A percentile compares a stretch with the other conserved stretches of the same genome.
Conservation (phyloP, 64 coral and sea anemone species). For the Pocillopora verrucosa region DNA sequence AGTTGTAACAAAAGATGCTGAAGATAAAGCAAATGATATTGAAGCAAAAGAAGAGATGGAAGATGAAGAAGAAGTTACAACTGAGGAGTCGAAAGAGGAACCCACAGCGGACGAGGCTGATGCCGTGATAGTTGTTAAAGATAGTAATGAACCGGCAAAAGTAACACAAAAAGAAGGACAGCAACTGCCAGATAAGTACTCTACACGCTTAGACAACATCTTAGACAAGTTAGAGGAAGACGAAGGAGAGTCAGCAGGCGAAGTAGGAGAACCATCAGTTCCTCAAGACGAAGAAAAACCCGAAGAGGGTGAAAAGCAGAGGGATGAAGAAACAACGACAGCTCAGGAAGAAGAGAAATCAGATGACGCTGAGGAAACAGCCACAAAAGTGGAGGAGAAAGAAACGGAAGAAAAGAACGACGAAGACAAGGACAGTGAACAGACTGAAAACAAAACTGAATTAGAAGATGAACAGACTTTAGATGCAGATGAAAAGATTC, state of each 20-base stretch:
- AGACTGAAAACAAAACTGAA: conserved; percentile 32
- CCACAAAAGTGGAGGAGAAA: background rate
- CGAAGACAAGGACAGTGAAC: background rate
- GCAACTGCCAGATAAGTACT: conserved; percentile 49
- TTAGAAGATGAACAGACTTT: conserved; percentile 24
- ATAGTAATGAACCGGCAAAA: background rate
- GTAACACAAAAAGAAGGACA: background rate
- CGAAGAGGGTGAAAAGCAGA: background rate
- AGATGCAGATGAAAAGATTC: background rate
- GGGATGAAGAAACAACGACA: background rate
- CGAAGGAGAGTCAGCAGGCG: background rate
- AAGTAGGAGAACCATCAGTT: background rate
- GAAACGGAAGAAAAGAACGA: background rate
- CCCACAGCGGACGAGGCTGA: background rate
- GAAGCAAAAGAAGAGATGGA: background rate
- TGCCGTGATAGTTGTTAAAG: background rate
- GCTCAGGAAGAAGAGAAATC: conserved; percentile 1
- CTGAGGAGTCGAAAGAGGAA: background rate
- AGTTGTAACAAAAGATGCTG: background rate
- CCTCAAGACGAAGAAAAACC: conserved; percentile 25
- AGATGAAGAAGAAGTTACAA: background rate
- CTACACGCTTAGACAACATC: conserved; percentile 65
- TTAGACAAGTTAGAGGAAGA: conserved; percentile 61
- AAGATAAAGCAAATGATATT: background rate
- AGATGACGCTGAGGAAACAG: background rate